These are phyloP conservation scores for Aspidoscelis tigris DNA, from an alignment of 2,113 vertebrate genomes.

Conservation along the genomic window DNA sequence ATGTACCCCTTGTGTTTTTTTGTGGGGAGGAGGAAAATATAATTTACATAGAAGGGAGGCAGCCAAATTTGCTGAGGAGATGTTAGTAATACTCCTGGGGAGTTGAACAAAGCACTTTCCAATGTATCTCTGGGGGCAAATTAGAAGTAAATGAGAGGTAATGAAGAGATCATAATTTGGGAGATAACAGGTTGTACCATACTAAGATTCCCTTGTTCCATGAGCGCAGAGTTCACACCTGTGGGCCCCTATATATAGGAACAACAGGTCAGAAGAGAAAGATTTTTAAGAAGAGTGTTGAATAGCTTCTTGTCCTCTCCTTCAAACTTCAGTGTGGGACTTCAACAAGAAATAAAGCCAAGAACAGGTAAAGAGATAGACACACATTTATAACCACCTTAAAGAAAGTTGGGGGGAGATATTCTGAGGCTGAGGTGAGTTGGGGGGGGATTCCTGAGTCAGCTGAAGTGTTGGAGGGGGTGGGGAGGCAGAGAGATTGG, in stretches of 20 bases:
- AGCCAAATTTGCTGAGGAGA: background rate
- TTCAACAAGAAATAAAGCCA: background rate
- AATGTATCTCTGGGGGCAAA: background rate
- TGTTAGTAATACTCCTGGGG: background rate
- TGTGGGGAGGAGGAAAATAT: too few species aligned
- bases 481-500: background rate
- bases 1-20: background rate
- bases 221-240: background rate
- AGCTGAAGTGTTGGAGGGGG: background rate
- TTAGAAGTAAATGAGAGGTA: background rate
- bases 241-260: too few species aligned
- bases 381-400: background rate
- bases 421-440: slow-evolving; percentile 7
- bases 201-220: background rate
- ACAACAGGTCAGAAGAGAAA: background rate
- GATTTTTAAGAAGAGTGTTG: too few species aligned
- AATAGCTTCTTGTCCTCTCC: background rate
- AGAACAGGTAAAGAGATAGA: background rate
- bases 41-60: background rate
- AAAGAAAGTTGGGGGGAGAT: background rate
- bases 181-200: background rate
- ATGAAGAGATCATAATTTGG: background rate
- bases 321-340: background rate
- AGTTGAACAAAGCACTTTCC: background rate
- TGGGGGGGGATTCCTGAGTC: background rate